Base-by-base conservation (phyloP, 2,888 invertebrate genomes). In the Aphelenchoides bicaudatus region DNA sequence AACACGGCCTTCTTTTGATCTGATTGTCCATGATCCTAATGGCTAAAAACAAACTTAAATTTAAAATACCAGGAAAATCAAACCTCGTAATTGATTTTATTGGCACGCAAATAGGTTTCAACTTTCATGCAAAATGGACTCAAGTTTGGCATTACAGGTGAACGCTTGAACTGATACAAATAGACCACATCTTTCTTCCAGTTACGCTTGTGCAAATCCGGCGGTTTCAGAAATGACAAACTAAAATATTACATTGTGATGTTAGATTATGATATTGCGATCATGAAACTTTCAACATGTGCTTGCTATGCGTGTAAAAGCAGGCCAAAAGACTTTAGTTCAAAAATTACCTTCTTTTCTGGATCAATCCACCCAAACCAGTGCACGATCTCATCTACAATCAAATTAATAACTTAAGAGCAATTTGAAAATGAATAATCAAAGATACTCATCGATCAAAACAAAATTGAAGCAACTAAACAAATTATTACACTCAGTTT, bases 101-200 rank as follows among this genome's bases (percentile, higher is more conserved):
- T 61, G 19, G 70, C 75, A 8, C 74, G 63, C 6, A 76, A 60
- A 38, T 68, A 76, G 2, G 76, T 76, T 59, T 76, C 76, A 13
- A 76, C 51, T 59, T 76, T 76, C 52, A 76, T 58, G 50, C 74
- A 76, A 39, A 62, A 76, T 10, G 76, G 76, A 13, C 75, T 76
- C 19, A 73, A 58, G 60, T 73, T 76, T 39, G 76, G 76, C 3
- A 57, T 28, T 38, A 65, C 58, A 4, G 73, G 71, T 5, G 73
- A 63, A 0, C 73, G 62, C 19, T 70, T 70, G 55, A 76, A 76
- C 39, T 75, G 66, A 39, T 72, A 76, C 16, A 75, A 63, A 51
- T 75, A 76, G 19, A 76, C 75, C 27, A 70, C 65, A 58, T 76
- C 71, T 39, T 65, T 27, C 49, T 70, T 67, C 66, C 66, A 66